phyloP scores from a whole-genome alignment of 2,797 vertebrate genomes.

The Xiphorhynchus erythropygius region DNA sequence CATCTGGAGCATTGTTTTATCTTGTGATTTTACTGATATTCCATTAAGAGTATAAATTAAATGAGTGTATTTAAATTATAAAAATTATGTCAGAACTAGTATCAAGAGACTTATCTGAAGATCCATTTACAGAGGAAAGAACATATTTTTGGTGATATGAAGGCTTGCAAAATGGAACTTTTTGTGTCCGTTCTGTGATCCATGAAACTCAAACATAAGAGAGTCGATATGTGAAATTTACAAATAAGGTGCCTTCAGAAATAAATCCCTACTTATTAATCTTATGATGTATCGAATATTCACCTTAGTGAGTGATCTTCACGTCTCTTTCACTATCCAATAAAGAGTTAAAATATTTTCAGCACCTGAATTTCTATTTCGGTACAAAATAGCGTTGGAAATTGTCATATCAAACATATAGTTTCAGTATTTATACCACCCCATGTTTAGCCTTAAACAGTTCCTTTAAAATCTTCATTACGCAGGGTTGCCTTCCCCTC shows the following conservation, averaged over 20 bases:
- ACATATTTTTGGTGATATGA: neutral
- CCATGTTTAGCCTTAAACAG: neutral
- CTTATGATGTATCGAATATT: neutral
- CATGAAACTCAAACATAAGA: neutral
- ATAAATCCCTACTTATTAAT: neutral
- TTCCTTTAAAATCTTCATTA: neutral
- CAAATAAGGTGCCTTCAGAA: neutral
- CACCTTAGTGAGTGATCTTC: neutral
- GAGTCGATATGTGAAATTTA: accelerated
- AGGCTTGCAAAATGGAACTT: neutral
- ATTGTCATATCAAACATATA: neutral
- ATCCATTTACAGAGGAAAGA: neutral
- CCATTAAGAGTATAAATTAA: neutral
- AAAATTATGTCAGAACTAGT: neutral
- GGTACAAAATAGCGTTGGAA: neutral
- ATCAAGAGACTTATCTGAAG: neutral
- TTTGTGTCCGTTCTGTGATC: neutral
- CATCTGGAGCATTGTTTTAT: neutral
- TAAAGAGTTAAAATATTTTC: neutral
- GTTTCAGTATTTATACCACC: neutral
- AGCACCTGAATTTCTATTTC: neutral
- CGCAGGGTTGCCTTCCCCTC: neutral
- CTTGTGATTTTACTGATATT: neutral
- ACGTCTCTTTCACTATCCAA: neutral
- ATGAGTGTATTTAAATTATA: neutral